Evolutionary conservation across 2,888 invertebrate species (phyloP).

Genomic region (Oscheius onirici): DNA sequence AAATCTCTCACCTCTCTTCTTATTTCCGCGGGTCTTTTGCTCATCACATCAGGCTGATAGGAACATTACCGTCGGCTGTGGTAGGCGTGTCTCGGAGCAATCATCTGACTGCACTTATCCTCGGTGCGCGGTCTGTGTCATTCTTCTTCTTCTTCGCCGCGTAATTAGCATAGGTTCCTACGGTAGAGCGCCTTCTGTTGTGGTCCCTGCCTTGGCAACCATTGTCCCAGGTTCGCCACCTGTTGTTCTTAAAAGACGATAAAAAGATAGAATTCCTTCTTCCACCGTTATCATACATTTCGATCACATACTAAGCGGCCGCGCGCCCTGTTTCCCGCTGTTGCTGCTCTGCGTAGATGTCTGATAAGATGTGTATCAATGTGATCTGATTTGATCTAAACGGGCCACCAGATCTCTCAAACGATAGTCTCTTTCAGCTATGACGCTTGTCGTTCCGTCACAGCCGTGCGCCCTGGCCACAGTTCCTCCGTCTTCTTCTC

Average conservation of each 20-base stretch:
- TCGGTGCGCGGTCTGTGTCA: constrained; percentile 13
- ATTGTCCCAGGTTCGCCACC: constrained; percentile 15
- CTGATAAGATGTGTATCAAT: constrained; percentile 34
- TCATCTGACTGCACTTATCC: constrained; percentile 19
- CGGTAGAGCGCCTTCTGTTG: constrained; percentile 9
- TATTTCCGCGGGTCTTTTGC: not conserved
- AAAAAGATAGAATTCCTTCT: not conserved
- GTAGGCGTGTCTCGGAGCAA: constrained; percentile 13
- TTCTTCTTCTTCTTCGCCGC: constrained; percentile 30
- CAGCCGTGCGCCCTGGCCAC: constrained; percentile 30
- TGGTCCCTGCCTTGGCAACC: constrained; percentile 16
- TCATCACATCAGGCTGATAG: not conserved
- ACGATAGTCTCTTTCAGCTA: constrained; percentile 11
- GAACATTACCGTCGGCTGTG: not conserved
- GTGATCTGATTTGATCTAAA: constrained; percentile 33
- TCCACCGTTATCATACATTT: constrained; percentile 19
- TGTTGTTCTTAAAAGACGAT: constrained; percentile 12
- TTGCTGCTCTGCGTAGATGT: constrained; percentile 35
- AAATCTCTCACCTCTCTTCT: not conserved
- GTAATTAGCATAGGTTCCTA: constrained; percentile 29
- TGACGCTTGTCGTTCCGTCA: constrained; percentile 33
- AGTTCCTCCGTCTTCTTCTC: constrained; percentile 27
- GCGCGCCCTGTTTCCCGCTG: constrained; percentile 28
- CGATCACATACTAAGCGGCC: constrained; percentile 26
- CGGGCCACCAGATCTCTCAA: constrained; percentile 22